phyloP scores from a whole-genome alignment of 2,888 invertebrate species.

The Oscheius myriophilus region DNA sequence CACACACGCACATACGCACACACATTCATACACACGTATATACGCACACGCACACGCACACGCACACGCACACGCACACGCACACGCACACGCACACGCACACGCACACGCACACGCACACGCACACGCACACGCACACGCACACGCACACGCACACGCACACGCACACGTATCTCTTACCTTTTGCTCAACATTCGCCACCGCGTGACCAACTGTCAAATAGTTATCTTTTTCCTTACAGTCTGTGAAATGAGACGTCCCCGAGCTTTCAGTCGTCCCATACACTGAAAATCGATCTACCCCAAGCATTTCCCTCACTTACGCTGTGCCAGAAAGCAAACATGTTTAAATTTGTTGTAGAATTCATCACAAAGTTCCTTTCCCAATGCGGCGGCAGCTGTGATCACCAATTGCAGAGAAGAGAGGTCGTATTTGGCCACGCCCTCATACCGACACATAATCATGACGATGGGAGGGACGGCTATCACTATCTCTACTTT shows the following conservation, averaged over 20 bases:
- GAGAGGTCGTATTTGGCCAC: conserved; percentile 82
- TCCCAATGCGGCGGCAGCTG: conserved; percentile 64
- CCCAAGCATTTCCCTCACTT: neutral
- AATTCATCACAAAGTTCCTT: conserved; percentile 57
- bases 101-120: too few species aligned
- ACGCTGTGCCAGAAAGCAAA: conserved; percentile 35
- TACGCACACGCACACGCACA: too few species aligned
- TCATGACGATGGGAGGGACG: conserved; percentile 84
- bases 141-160: too few species aligned
- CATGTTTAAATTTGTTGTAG: conserved; percentile 22
- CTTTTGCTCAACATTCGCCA: conserved; percentile 78
- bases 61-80: too few species aligned
- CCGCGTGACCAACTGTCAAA: conserved; percentile 78
- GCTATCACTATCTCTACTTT: conserved; percentile 76
- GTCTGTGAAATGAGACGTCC: conserved; percentile 74
- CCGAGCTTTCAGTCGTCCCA: conserved; percentile 81
- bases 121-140: too few species aligned
- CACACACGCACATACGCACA: too few species aligned
- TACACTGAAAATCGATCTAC: conserved; percentile 75
- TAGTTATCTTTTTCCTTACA: conserved; percentile 73
- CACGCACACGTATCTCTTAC: too few species aligned
- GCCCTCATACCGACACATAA: conserved; percentile 78
- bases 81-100: too few species aligned
- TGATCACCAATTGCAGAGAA: conserved; percentile 74
- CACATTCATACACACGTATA: too few species aligned